Conservation (phyloP, 2,113 vertebrate genomes). For the Etheostoma cragini region DNA sequence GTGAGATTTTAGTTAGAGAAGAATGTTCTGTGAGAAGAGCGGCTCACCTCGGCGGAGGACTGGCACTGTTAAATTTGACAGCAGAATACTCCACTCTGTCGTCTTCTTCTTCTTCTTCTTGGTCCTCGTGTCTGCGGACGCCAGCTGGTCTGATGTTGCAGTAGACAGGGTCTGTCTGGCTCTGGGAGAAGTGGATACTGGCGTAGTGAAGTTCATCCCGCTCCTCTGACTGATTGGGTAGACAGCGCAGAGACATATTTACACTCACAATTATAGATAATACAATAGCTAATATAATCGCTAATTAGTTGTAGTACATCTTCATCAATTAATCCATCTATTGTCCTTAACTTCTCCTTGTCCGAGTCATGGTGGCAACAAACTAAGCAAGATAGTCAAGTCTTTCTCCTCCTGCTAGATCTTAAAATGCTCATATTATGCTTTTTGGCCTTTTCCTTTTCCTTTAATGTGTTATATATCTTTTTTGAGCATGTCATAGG, state of each 20-base stretch:
- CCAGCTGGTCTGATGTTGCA: background rate
- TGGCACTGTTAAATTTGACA: background rate
- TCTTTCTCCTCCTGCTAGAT: background rate
- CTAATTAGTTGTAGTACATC: no score
- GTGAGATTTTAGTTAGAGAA: background rate
- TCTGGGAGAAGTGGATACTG: background rate
- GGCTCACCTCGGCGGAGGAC: background rate
- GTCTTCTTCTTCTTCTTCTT: background rate
- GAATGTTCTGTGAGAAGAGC: background rate
- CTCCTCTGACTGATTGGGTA: background rate
- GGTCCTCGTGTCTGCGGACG: background rate
- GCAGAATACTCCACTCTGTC: background rate
- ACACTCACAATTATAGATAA: no score
- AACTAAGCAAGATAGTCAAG: background rate
- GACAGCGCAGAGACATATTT: background rate
- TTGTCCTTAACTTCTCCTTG: background rate
- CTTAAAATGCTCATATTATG: background rate
- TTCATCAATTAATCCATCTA: background rate
- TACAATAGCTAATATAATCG: no score
- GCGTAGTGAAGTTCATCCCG: conserved; percentile 2
- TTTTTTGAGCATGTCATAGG: no score
- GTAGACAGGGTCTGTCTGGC: background rate
- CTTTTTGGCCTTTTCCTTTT: no score
- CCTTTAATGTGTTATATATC: no score
- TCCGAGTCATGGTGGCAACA: background rate